Evolutionary conservation across 2,888 invertebrate genomes (phyloP).

Genomic region (Drosophila stalkeri): DNA sequence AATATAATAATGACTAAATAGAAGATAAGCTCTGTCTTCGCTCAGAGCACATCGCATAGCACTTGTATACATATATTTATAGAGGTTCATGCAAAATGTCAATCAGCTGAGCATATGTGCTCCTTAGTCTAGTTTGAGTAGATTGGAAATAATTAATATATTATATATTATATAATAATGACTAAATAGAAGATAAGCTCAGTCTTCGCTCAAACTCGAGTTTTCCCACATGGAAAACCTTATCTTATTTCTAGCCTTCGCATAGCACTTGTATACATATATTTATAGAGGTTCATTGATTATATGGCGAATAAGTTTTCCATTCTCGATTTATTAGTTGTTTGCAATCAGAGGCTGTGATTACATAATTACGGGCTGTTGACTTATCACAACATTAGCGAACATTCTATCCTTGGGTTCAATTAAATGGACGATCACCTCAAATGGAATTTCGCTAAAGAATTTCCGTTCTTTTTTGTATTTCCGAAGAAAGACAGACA

Average conservation of each 20-base stretch:
- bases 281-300: background rate
- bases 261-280: background rate
- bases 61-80: too few relatives aligned
- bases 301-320: background rate
- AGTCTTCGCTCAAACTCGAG: background rate
- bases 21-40: background rate
- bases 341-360: background rate
- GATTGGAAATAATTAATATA: background rate
- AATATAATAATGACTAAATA: background rate
- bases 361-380: constrained; percentile 11
- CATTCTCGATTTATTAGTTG: background rate
- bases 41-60: too few relatives aligned
- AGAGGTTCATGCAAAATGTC: too few relatives aligned
- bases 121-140: background rate
- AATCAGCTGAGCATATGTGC: background rate
- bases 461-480: constrained; percentile 36
- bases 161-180: background rate
- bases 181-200: background rate
- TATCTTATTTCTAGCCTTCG: background rate
- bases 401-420: constrained; percentile 7
- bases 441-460: constrained; percentile 16
- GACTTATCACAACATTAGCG: constrained; percentile 4
- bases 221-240: background rate
- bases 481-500: constrained; percentile 35
- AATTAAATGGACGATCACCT: constrained; percentile 8